phyloP scores from a whole-genome alignment of 2,797 vertebrate species.

The Petrocephalus sullivani region DNA sequence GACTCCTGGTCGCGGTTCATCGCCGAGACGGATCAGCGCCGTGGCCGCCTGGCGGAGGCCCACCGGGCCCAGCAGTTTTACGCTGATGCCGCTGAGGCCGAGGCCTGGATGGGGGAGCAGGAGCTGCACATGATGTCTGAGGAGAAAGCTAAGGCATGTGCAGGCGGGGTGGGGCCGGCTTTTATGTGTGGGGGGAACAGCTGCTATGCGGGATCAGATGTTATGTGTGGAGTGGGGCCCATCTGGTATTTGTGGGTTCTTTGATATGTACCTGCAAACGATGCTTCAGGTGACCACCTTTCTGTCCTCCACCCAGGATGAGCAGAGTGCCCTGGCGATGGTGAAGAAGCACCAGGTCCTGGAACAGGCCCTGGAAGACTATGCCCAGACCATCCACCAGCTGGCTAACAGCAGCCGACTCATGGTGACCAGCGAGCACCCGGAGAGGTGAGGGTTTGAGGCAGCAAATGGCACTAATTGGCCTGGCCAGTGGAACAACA shows the following conservation, averaged over 20 bases:
- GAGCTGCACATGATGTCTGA: conserved; percentile 85
- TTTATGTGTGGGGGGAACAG: neutral
- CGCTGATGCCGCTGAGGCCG: conserved; percentile 75
- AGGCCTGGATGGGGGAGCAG: conserved; percentile 89
- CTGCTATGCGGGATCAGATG: neutral
- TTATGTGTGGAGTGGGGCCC: neutral
- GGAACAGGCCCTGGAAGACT: conserved; percentile 86
- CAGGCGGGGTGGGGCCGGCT: neutral
- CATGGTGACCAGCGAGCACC: conserved; percentile 77
- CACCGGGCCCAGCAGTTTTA: conserved; percentile 83
- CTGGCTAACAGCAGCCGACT: conserved; percentile 79
- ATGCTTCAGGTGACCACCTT: neutral
- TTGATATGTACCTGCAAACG: neutral
- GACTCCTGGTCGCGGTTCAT: conserved; percentile 79
- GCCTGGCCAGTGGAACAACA: neutral
- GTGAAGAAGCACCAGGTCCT: conserved; percentile 80
- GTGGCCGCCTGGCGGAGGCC: conserved; percentile 68
- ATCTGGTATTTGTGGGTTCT: neutral
- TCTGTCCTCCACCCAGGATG: conserved; percentile 62
- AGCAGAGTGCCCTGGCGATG: conserved; percentile 79
- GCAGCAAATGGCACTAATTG: neutral
- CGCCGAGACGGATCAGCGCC: conserved; percentile 70
- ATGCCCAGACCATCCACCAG: conserved; percentile 79
- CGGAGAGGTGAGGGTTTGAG: conserved; percentile 69
- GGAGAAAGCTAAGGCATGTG: conserved; percentile 74